Evolutionary conservation across 2,113 vertebrate species (phyloP).

Genomic region (Aegypius monachus): DNA sequence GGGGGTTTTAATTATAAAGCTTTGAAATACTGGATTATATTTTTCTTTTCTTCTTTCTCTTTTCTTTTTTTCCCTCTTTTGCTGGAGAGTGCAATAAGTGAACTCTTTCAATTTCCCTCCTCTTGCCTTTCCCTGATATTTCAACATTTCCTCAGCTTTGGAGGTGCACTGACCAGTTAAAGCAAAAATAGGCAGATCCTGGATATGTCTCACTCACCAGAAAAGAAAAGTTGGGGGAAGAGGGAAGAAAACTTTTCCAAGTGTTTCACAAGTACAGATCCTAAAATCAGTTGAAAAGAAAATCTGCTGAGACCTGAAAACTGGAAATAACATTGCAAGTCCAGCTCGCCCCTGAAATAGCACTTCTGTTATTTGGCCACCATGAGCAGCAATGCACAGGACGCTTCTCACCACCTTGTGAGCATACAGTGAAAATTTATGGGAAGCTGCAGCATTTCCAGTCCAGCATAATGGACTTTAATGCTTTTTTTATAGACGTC

Average conservation of each 20-base stretch:
- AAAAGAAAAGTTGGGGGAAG: not conserved
- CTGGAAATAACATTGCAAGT: not conserved
- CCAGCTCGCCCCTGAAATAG: fast-evolving
- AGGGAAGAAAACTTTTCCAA: not conserved
- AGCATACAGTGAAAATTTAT: not conserved
- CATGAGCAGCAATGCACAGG: not conserved
- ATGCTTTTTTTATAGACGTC: not conserved
- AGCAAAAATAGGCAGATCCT: not conserved
- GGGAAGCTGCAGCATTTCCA: not conserved
- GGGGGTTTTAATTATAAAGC: fast-evolving
- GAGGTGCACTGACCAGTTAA: not conserved
- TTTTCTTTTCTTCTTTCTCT: not conserved
- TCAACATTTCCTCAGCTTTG: not conserved
- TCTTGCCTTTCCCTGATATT: not conserved
- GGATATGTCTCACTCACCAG: not conserved
- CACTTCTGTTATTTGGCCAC: not conserved
- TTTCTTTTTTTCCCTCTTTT: not conserved
- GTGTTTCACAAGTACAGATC: not conserved
- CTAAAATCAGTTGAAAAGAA: not conserved
- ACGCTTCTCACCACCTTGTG: not conserved
- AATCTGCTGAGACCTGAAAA: not conserved
- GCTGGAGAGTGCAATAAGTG: not conserved
- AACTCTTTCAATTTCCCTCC: not conserved
- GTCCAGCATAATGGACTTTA: not conserved
- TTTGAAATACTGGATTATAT: not conserved